These are phyloP conservation scores for Nanger granti DNA, from an alignment of 2,113 vertebrate genomes.

Conservation along the genomic window DNA sequence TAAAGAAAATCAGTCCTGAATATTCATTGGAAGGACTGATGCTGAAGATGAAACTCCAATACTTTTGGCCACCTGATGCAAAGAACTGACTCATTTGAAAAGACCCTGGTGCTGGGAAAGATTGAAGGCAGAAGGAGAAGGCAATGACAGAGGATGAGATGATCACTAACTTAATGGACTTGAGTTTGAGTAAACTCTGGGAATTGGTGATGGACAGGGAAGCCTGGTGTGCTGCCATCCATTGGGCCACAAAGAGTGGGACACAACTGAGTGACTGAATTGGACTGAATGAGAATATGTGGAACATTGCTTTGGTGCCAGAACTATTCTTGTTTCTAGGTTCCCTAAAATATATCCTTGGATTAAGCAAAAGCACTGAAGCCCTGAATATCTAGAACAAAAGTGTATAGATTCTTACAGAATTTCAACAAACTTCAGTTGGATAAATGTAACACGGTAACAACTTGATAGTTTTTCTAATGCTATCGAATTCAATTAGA, in stretches of 20 bases:
- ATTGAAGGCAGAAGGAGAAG: neutral
- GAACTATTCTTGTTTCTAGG: neutral
- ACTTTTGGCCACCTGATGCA: neutral
- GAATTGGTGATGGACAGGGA: neutral
- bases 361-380: neutral
- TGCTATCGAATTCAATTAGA: neutral
- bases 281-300: neutral
- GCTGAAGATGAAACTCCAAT: neutral
- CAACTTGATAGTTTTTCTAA: neutral
- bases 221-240: neutral
- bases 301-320: neutral
- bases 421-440: neutral
- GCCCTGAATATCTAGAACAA: neutral
- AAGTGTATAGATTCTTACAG: neutral
- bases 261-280: accelerated
- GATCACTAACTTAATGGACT: neutral
- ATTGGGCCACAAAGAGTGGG: neutral
- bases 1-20: neutral
- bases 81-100: neutral
- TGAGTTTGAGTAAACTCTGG: neutral
- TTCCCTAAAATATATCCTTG: neutral
- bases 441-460: neutral
- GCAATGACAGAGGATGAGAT: neutral
- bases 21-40: neutral
- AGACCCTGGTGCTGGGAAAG: neutral